A percentile compares a stretch with the other conserved stretches of the same genome.
Conservation (phyloP, 2,888 invertebrate species). For the Nemotelus pantherinus region DNA sequence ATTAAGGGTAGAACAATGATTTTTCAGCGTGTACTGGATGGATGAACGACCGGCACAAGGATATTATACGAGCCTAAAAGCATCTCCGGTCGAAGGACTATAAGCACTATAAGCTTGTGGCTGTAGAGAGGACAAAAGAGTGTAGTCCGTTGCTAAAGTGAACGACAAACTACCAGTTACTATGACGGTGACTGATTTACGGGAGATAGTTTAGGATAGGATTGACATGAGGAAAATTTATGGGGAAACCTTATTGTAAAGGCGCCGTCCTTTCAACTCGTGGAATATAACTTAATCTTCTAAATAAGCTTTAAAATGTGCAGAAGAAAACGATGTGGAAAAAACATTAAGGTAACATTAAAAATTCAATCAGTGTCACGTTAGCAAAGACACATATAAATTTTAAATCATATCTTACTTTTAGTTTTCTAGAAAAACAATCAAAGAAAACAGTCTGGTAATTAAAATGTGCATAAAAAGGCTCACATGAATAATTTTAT, state of each 20-base stretch:
- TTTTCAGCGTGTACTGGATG: no score
- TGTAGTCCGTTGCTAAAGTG: background rate
- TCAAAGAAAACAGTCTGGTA: no score
- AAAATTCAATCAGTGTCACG: no score
- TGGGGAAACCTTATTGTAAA: slow-evolving; percentile 29
- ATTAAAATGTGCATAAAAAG: no score
- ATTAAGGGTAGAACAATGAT: no score
- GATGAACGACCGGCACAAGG: slow-evolving; percentile 8
- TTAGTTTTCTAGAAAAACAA: no score
- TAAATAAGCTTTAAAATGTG: no score
- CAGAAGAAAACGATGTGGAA: no score
- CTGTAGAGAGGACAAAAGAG: background rate
- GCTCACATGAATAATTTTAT: background rate
- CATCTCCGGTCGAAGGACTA: slow-evolving; percentile 10
- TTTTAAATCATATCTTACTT: no score
- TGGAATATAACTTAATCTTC: no score
- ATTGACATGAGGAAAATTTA: slow-evolving; percentile 40
- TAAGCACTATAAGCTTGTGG: background rate
- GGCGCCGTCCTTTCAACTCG: background rate
- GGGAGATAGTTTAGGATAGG: slow-evolving; percentile 14
- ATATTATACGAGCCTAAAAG: slow-evolving; percentile 40
- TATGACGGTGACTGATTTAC: slow-evolving; percentile 42
- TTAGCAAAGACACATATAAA: no score
- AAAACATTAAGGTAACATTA: no score
- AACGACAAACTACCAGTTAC: slow-evolving; percentile 19